phyloP scores from a whole-genome alignment of 2,888 invertebrate genomes.

The Ptilodon capucinus region DNA sequence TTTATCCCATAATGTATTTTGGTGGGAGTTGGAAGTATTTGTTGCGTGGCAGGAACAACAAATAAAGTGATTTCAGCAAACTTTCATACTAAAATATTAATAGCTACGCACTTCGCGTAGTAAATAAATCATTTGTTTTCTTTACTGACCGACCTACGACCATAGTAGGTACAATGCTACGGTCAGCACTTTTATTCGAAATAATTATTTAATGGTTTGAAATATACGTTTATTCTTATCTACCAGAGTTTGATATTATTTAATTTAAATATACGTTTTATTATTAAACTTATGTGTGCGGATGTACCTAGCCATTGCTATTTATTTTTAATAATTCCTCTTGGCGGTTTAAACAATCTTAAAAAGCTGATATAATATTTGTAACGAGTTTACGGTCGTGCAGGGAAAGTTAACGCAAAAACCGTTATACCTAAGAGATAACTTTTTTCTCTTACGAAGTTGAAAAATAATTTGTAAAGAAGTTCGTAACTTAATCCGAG shows the following conservation, averaged over 20 bases:
- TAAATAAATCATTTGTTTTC: too few relatives aligned
- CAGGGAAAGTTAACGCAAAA: constrained; percentile 27
- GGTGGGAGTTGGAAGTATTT: neutral
- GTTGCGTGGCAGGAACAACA: neutral
- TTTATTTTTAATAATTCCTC: neutral
- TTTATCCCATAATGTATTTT: constrained; percentile 8
- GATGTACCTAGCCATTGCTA: too few relatives aligned
- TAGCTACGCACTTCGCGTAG: too few relatives aligned
- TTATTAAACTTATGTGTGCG: too few relatives aligned
- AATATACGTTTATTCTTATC: too few relatives aligned
- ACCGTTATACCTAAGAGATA: constrained; percentile 37
- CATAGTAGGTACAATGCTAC: too few relatives aligned
- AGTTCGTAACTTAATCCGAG: constrained; percentile 45
- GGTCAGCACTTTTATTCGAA: too few relatives aligned
- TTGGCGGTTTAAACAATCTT: constrained; percentile 21
- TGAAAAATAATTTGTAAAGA: constrained; percentile 55
- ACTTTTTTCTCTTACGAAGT: constrained; percentile 39
- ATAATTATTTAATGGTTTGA: too few relatives aligned
- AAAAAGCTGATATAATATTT: constrained; percentile 26
- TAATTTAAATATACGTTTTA: too few relatives aligned
- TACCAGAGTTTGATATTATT: too few relatives aligned
- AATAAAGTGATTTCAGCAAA: neutral
- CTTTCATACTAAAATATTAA: constrained; percentile 2
- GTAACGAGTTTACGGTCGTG: constrained; percentile 21
- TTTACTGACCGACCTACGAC: too few relatives aligned